Evolutionary conservation across 1,140 invertebrate species (phyloP).

Genomic region (Drosophila pseudoobscura): DNA sequence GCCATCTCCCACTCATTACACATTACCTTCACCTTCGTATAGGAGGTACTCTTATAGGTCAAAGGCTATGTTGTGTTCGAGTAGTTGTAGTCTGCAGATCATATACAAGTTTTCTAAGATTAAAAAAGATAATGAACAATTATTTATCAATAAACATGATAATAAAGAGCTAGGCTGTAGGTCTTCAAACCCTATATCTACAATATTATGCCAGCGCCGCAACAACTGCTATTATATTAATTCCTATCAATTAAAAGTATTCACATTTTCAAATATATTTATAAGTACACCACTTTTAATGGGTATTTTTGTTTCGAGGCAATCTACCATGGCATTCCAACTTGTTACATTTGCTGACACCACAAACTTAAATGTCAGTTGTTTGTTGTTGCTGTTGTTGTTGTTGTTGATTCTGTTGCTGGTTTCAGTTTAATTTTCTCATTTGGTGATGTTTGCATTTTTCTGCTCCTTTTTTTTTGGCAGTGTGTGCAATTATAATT

Average conservation of each 20-base stretch:
- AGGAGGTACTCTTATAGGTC: too few relatives aligned
- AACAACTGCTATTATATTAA: too few relatives aligned
- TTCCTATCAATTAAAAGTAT: too few relatives aligned
- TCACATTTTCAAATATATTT: neutral
- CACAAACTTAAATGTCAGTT: conserved; percentile 16
- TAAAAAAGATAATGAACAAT: too few relatives aligned
- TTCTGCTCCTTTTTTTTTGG: neutral
- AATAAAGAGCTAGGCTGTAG: too few relatives aligned
- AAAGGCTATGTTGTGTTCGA: too few relatives aligned
- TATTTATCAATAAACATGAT: too few relatives aligned
- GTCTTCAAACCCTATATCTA: too few relatives aligned
- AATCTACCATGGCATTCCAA: neutral
- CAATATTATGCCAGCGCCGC: too few relatives aligned
- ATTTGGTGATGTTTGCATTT: conserved; percentile 42
- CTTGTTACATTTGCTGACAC: conserved; percentile 35
- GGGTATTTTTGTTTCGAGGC: neutral
- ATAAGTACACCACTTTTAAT: neutral
- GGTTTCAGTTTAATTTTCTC: conserved; percentile 38
- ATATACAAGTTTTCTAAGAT: too few relatives aligned
- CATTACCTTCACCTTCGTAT: conserved; percentile 2
- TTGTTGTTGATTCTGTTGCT: neutral
- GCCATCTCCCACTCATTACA: neutral
- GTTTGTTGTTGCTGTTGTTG: neutral
- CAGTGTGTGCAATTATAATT: conserved; percentile 45
- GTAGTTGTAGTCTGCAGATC: neutral